Evolutionary conservation across 1,140 invertebrate genomes (phyloP).

Genomic region (Elymnias hypermnestra): DNA sequence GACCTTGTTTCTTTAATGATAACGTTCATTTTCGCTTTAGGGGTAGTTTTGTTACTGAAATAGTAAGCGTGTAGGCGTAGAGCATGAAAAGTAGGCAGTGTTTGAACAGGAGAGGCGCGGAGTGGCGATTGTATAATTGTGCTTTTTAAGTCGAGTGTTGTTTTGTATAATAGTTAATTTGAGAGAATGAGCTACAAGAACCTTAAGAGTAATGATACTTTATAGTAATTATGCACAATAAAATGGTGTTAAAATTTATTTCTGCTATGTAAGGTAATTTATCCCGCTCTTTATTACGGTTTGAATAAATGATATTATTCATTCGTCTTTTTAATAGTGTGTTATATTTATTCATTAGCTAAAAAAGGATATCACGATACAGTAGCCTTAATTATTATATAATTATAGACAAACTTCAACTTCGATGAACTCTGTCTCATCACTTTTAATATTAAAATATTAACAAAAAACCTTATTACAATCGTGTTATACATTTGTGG

Average conservation of each 20-base stretch:
- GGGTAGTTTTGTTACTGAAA: constrained; percentile 49
- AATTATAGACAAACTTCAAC: no score
- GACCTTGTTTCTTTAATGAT: constrained; percentile 33
- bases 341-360: no score
- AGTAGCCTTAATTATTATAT: no score
- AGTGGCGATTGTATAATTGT: constrained; percentile 55
- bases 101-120: constrained; percentile 57
- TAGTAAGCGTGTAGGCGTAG: constrained; percentile 70
- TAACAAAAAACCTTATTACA: neutral
- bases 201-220: constrained; percentile 16
- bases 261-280: constrained; percentile 4
- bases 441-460: no score
- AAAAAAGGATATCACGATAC: no score
- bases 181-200: constrained; percentile 23
- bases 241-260: constrained; percentile 7
- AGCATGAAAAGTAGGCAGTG: constrained; percentile 73
- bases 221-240: constrained; percentile 18
- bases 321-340: no score
- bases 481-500: neutral
- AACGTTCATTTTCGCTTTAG: constrained; percentile 43
- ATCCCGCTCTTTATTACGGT: neutral
- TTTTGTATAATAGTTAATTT: constrained; percentile 33
- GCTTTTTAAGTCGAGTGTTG: constrained; percentile 42
- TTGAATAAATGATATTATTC: no score
- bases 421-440: no score